Percentiles rank a stretch among this genome's conserved stretches.
Evolutionary conservation across 2,113 vertebrate genomes (phyloP).

Genomic region (Hystrix brachyura): DNA sequence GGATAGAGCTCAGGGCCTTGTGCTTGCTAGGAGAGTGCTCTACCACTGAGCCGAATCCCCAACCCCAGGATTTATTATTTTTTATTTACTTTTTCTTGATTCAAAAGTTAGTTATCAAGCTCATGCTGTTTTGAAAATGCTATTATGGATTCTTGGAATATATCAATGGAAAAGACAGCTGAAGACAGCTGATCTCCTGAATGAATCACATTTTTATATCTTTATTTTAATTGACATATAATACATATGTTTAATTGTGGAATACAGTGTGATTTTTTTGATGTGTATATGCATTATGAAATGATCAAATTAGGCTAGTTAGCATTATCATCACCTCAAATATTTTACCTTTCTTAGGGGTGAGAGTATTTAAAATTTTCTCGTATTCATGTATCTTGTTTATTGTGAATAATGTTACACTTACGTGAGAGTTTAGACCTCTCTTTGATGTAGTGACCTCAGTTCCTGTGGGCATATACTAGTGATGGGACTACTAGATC

Average conservation of each 20-base stretch:
- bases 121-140: not conserved
- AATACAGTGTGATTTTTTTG: not conserved
- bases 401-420: not conserved
- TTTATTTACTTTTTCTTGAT: not conserved
- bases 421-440: too few relatives aligned
- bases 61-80: not conserved
- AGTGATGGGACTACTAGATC: not conserved
- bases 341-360: not conserved
- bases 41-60: too few relatives aligned
- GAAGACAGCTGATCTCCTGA: not conserved
- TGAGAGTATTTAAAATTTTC: not conserved
- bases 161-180: fast-evolving
- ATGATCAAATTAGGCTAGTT: not conserved
- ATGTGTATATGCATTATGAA: not conserved
- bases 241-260: not conserved
- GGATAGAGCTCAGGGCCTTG: too few relatives aligned
- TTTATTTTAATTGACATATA: not conserved
- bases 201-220: not conserved
- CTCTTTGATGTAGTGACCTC: not conserved
- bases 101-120: not conserved
- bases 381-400: not conserved
- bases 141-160: not conserved
- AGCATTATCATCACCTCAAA: not conserved
- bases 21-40: too few relatives aligned
- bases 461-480: not conserved